Conservation (phyloP, 2,113 vertebrate genomes). For the Macquaria ambigua region DNA sequence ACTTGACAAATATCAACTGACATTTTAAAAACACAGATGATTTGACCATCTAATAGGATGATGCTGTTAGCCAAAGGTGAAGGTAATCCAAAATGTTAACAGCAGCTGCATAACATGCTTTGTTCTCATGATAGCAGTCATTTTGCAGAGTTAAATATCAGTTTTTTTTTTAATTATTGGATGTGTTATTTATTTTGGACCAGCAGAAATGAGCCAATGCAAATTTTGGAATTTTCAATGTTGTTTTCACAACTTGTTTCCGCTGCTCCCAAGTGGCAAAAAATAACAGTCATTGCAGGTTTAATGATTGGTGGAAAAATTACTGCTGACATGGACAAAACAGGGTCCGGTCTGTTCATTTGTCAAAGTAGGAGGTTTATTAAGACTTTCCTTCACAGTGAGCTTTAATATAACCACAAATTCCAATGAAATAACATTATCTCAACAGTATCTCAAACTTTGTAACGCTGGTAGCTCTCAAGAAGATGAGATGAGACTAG, state of each 20-base stretch:
- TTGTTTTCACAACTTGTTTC: no score
- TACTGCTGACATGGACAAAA: neutral
- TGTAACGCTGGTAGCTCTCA: no score
- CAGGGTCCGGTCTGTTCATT: neutral
- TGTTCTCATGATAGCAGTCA: neutral
- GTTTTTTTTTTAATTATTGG: neutral
- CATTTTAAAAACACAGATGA: neutral
- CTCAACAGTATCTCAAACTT: no score
- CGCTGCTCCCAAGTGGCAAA: no score
- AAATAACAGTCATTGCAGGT: no score
- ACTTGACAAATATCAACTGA: neutral
- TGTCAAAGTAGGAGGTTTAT: neutral
- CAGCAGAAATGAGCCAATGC: neutral
- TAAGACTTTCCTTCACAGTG: no score
- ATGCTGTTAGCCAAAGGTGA: neutral
- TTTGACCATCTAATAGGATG: neutral
- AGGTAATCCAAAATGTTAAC: slow-evolving; percentile 9
- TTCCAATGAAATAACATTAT: no score
- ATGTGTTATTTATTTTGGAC: neutral
- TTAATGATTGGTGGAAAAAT: no score
- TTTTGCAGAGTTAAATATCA: neutral
- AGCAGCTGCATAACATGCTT: slow-evolving; percentile 15
- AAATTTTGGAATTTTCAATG: neutral
- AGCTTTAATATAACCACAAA: neutral
- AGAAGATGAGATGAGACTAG: no score